Conservation (phyloP, 2,888 invertebrate genomes). For the Actias luna region DNA sequence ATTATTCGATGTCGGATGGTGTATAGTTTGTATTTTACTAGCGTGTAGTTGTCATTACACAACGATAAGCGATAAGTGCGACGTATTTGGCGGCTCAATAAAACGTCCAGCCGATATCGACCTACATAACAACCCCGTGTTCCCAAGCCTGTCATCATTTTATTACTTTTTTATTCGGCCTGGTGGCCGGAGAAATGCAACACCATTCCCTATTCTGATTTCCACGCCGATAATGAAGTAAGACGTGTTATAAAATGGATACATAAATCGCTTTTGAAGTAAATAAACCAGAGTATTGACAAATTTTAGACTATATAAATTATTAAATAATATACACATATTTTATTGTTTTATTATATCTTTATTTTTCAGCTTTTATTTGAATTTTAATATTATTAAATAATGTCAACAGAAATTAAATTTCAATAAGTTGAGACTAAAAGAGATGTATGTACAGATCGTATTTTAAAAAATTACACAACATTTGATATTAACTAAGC, state of each 20-base stretch:
- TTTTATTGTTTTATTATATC: too few species aligned
- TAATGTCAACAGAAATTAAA: background rate
- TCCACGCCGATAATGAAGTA: constrained; percentile 60
- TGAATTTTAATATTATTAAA: too few species aligned
- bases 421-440: background rate
- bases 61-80: constrained; percentile 75
- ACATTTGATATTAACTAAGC: background rate
- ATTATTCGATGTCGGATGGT: constrained; percentile 36
- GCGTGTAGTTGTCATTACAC: constrained; percentile 69
- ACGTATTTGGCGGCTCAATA: constrained; percentile 63
- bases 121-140: constrained; percentile 67
- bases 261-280: constrained; percentile 52
- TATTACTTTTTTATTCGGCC: constrained; percentile 78
- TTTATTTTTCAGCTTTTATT: too few species aligned
- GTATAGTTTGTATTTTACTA: constrained; percentile 68
- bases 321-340: background rate
- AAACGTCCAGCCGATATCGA: constrained; percentile 64
- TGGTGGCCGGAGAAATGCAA: constrained; percentile 73
- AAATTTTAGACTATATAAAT: background rate
- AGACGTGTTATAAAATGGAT: constrained; percentile 51
- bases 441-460: background rate
- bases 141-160: constrained; percentile 77
- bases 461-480: background rate
- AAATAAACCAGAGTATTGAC: constrained; percentile 38
- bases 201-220: constrained; percentile 69